Base-by-base conservation (phyloP, 2,888 invertebrate species). In the Neoaliturus tenellus region DNA sequence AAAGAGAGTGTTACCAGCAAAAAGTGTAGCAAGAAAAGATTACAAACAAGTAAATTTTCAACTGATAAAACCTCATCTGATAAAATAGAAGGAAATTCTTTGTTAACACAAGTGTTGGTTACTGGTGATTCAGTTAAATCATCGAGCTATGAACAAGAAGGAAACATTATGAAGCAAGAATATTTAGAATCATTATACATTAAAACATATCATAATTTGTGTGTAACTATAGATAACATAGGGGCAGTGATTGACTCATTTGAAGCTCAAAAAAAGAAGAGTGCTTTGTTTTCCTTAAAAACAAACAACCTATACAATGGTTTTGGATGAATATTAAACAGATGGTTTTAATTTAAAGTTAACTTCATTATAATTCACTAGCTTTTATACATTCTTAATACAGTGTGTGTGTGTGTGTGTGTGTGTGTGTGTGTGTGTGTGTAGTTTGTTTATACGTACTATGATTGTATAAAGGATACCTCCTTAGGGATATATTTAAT, bases 201-300 rank as follows among this genome's bases (percentile, higher is more conserved):
- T 4, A 81, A 69, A 25, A 69, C 81, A 25, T 81, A 81, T 33
- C 23, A 44, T 23, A 69, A 69, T 69, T 81, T 81, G 35, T 35
- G 44, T 41, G 10, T 17, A 25, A 75, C 75, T 39, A 23, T 75
- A 28, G 75, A 75, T 23, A 41, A 44, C 41, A 75, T 75, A 25
- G 12, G 8, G 0, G 75, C 75, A 4, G 23, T 75, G 1, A 75
- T 75, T 75, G 75, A 75, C 28, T 75, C 75, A 75, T 75, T 75
- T 75, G 75, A 75, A 28, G 23, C 48, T 28, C 75, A 75, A 12
- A 75, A 48, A 25, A 10, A 44, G 28, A 75, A 75, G n/a, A 14
- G 17, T 44, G 48, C 28, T 25, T 48, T 75, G 25, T 20, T 41
- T 28, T 35, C 75, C 4, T n/a, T 75, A 14, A 75, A 44, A 35